These are phyloP conservation scores for Calliopum simillimum DNA, from an alignment of 2,888 invertebrate species.

Conservation along the genomic window DNA sequence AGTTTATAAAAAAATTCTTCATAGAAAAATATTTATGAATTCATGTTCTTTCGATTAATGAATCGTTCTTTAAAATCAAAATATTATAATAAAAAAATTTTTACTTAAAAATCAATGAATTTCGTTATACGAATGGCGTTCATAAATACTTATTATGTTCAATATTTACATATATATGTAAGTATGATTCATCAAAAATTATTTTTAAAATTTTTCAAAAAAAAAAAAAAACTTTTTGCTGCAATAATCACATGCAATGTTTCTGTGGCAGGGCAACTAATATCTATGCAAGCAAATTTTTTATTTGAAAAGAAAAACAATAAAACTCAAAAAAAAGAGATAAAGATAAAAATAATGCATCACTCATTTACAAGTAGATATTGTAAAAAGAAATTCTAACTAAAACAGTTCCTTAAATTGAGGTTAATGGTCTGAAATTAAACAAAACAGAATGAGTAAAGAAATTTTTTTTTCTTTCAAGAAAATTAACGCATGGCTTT, in stretches of 20 bases:
- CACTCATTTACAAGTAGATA: neutral
- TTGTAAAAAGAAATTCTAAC: neutral
- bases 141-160: no score
- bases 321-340: neutral
- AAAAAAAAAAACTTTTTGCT: neutral
- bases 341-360: neutral
- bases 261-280: neutral
- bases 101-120: no score
- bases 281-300: neutral
- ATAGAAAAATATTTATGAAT: no score
- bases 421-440: conserved; percentile 17
- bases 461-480: neutral
- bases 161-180: neutral
- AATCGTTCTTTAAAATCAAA: no score
- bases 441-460: neutral
- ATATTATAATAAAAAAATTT: no score
- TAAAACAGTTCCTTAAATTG: conserved; percentile 13
- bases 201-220: conserved; percentile 17
- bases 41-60: no score
- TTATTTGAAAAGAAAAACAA: conserved; percentile 11
- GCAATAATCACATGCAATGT: neutral
- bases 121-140: no score
- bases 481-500: conserved; percentile 3
- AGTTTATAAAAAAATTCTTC: no score
- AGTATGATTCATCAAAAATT: neutral